Conservation (phyloP, 64 coral and sea anemone genomes). For the Dendronephthya gigantea region DNA sequence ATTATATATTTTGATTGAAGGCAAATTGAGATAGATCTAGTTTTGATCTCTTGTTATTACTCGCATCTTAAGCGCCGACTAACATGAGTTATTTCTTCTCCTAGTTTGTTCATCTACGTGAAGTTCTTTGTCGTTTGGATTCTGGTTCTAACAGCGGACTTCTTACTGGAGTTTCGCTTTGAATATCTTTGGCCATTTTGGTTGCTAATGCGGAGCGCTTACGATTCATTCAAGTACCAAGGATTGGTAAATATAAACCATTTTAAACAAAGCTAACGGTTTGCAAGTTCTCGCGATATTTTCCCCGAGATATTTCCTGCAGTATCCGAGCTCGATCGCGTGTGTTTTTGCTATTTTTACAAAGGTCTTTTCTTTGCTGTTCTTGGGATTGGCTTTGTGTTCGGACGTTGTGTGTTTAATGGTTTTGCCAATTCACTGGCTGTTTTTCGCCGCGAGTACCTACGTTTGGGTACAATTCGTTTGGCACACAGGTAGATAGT, state of each 20-base stretch:
- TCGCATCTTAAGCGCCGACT: not conserved
- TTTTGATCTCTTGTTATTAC: constrained; percentile 20
- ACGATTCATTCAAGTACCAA: constrained; percentile 99
- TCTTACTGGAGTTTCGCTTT: constrained; percentile 98
- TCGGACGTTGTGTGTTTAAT: constrained; percentile 87
- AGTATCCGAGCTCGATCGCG: constrained; percentile 13
- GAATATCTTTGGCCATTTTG: constrained; percentile 99
- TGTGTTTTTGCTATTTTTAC: constrained; percentile 19
- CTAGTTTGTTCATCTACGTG: constrained; percentile 90
- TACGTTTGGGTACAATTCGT: constrained; percentile 99
- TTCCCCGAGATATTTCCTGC: not conserved
- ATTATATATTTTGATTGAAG: not conserved
- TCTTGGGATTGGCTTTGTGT: constrained; percentile 87
- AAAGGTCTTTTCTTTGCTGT: constrained; percentile 93
- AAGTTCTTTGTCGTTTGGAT: constrained; percentile 99
- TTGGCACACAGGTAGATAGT: constrained; percentile 97
- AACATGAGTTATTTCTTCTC: constrained; percentile 51
- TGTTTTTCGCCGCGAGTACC: constrained; percentile 96
- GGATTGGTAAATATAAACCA: constrained; percentile 68
- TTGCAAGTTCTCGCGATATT: too few species aligned
- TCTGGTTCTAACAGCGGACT: constrained; percentile 90
- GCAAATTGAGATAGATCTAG: constrained; percentile 19
- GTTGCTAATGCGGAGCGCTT: constrained; percentile 90
- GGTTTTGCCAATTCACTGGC: constrained; percentile 85
- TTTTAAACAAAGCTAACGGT: too few species aligned